phyloP scores from a whole-genome alignment of 1,140 invertebrate genomes.

The Scylla paramamosain region DNA sequence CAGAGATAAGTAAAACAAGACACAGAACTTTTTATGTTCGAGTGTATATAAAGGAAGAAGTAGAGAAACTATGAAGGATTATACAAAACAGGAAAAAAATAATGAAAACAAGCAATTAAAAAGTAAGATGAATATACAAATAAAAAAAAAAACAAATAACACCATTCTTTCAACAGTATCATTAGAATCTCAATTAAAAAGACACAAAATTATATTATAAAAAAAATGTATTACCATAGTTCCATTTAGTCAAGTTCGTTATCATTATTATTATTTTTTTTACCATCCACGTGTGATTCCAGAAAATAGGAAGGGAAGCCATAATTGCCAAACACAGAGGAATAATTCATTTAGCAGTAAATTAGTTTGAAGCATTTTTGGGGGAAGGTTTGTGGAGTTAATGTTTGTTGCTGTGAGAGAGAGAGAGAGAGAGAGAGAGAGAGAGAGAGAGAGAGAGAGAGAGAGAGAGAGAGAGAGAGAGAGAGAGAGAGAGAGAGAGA shows the following conservation, averaged over 20 bases:
- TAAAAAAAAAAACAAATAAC: too few relatives aligned
- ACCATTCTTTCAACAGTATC: too few relatives aligned
- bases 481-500: conserved; percentile 3
- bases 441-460: conserved; percentile 12
- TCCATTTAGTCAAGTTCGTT: background rate
- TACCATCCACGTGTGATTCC: background rate
- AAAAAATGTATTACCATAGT: too few relatives aligned
- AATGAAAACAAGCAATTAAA: too few relatives aligned
- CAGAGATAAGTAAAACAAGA: too few relatives aligned
- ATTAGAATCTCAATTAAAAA: too few relatives aligned
- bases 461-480: conserved; percentile 3
- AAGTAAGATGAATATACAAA: too few relatives aligned
- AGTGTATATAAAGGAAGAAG: too few relatives aligned
- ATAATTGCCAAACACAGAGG: conserved; percentile 3
- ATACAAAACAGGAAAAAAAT: too few relatives aligned
- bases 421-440: conserved; percentile 20
- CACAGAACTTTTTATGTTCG: too few relatives aligned
- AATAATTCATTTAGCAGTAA: background rate
- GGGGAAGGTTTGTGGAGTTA: conserved; percentile 12
- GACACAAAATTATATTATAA: too few relatives aligned
- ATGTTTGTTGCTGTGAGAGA: background rate
- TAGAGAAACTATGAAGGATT: too few relatives aligned
- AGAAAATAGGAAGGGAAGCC: background rate
- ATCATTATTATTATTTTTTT: background rate
- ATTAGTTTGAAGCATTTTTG: background rate